phyloP scores from a whole-genome alignment of 2,888 invertebrate species.

The Stenotaenia linearis region DNA sequence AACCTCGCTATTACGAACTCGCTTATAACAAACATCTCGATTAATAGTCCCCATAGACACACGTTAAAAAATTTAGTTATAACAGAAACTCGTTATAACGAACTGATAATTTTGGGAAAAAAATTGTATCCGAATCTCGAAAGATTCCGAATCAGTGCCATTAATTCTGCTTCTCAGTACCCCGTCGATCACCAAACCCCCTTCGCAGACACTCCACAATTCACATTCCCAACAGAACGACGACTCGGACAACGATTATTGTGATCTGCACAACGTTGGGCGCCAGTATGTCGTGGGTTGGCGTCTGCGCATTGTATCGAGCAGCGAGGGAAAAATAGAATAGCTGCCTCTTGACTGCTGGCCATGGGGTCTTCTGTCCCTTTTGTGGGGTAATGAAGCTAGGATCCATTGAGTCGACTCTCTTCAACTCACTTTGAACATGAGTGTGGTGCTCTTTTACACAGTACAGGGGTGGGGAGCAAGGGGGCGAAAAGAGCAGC shows the following conservation, averaged over 20 bases:
- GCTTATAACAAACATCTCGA: no score
- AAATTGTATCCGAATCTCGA: no score
- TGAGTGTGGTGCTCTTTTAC: slow-evolving; percentile 23
- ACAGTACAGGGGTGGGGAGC: not conserved
- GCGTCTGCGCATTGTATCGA: not conserved
- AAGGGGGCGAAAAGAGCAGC: not conserved
- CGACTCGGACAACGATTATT: not conserved
- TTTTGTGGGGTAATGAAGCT: slow-evolving; percentile 31
- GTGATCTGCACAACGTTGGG: not conserved
- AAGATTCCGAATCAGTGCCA: no score
- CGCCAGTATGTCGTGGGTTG: slow-evolving; percentile 12
- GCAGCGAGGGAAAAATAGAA: not conserved
- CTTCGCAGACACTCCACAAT: no score
- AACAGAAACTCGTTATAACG: no score
- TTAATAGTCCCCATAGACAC: no score
- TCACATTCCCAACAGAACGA: no score
- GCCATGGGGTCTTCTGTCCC: slow-evolving; percentile 26
- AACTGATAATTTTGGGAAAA: no score
- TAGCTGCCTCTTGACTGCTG: slow-evolving; percentile 7
- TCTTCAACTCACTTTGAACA: slow-evolving; percentile 27
- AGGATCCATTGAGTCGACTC: slow-evolving; percentile 30
- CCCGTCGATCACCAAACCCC: no score
- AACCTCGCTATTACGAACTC: no score
- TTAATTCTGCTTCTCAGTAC: no score
- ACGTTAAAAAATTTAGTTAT: no score